Conservation (phyloP, 1,140 invertebrate species). For the Stenopsyche tienmushanensis region DNA sequence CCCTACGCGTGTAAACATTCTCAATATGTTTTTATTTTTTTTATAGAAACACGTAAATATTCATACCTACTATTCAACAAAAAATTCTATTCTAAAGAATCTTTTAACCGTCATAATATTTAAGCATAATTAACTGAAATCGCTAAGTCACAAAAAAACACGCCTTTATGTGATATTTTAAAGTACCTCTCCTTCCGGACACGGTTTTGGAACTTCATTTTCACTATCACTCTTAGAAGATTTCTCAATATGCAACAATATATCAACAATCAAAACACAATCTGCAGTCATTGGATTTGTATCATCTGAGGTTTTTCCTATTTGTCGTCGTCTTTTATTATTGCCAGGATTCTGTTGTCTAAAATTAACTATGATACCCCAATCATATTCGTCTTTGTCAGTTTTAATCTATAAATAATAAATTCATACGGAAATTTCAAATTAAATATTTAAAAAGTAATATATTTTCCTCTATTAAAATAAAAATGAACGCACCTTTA, state of each 20-base stretch:
- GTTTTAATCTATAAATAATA: conserved; percentile 71
- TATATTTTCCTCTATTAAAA: conserved; percentile 19
- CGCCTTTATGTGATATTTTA: no score
- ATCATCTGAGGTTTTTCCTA: conserved; percentile 49
- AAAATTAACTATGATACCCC: conserved; percentile 95
- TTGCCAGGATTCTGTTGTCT: conserved; percentile 65
- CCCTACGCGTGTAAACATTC: no score
- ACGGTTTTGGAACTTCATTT: conserved; percentile 64
- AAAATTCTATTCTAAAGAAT: no score
- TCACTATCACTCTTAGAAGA: conserved; percentile 56
- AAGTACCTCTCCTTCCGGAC: conserved; percentile 60
- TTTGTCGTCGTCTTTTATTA: conserved; percentile 48
- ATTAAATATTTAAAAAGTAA: conserved; percentile 14
- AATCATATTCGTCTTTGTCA: conserved; percentile 87
- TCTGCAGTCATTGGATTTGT: conserved; percentile 61
- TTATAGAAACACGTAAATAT: no score
- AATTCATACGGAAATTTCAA: conserved; percentile 15
- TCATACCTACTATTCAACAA: no score
- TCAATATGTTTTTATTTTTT: no score
- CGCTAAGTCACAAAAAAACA: neutral
- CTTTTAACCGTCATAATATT: no score
- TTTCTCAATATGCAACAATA: conserved; percentile 75
- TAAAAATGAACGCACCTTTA: conserved; percentile 67
- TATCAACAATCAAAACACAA: conserved; percentile 74
- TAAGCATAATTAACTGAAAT: neutral